Base-by-base conservation (phyloP, 2,113 vertebrate genomes). In the Carassius gibelio region DNA sequence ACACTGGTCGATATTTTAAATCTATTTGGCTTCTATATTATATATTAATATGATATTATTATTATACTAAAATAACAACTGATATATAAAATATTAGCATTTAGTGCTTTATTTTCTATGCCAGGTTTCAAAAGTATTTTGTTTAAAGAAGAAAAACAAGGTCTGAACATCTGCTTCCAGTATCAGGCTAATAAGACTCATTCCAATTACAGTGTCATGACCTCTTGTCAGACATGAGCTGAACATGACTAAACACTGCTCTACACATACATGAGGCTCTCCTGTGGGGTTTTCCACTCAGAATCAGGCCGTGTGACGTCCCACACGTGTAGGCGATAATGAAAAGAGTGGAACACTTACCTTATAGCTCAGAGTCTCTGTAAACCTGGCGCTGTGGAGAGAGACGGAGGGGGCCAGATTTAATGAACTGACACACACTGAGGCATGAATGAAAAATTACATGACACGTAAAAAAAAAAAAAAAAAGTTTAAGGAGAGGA, bases 311-410 rank as follows among this genome's bases (percentile, higher is more conserved):
- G 83, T 84, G 83, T 62, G 55, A 81, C n/a, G 34, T 75, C 13
- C 2, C 11, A 69, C 76, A 69, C 4, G 26, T 48, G 76, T 13
- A 66, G 36, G 84, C 75, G 11, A 85, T 79, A 84, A 87, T 83
- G 57, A 81, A 52, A 84, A 61, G 23, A 87, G 86, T 0, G 59
- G 62, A 26, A 82, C 71, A 84, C 95, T 68, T 96, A 99, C 98
- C 98, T 99, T 99, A 88, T 95, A 96, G n/a, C 95, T 96, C 90
- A 99, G 92, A 55, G 94, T 90, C 85, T 96, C 94, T 88, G 94
- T 95, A 92, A 99, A 99, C 52, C 85, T 94, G 90, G 93, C 90
- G 93, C 98, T 99, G 94, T 36, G 68, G 45, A 74, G 55, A 75
- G 69, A 85, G 59, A 78, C 36, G 5, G 48, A 71, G 52, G 62